Evolutionary conservation across 2,888 invertebrate genomes (phyloP).

Genomic region (Scelioninae gen. 2): DNA sequence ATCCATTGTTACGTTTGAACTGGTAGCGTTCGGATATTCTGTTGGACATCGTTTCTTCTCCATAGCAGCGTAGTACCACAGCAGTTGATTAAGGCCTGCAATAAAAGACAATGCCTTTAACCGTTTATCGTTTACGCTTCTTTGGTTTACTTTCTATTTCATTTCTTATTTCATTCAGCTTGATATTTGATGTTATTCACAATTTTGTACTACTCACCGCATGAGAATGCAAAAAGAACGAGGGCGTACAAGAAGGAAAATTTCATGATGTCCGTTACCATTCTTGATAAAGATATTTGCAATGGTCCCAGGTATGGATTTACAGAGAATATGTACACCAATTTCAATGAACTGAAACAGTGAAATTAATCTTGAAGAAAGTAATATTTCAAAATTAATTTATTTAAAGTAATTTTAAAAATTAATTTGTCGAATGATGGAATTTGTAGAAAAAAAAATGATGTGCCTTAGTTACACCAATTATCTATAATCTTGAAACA

Average conservation of each 20-base stretch:
- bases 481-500: too few species aligned
- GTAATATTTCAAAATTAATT: background rate
- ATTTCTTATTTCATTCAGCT: too few species aligned
- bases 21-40: slow-evolving; percentile 72
- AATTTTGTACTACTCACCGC: slow-evolving; percentile 81
- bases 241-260: slow-evolving; percentile 95
- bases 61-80: slow-evolving; percentile 95
- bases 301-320: slow-evolving; percentile 97
- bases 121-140: too few species aligned
- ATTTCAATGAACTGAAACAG: slow-evolving; percentile 87
- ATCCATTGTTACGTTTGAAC: slow-evolving; percentile 74
- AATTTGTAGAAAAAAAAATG: too few species aligned
- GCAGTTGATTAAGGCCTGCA: slow-evolving; percentile 86
- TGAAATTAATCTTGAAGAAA: background rate
- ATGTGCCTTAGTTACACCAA: too few species aligned
- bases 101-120: slow-evolving; percentile 7
- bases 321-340: slow-evolving; percentile 98
- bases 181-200: too few species aligned
- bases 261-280: slow-evolving; percentile 97
- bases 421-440: too few species aligned
- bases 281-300: slow-evolving; percentile 94
- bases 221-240: slow-evolving; percentile 96
- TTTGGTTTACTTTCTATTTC: too few species aligned
- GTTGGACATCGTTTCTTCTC: slow-evolving; percentile 88
- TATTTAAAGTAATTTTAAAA: too few species aligned